phyloP scores from a whole-genome alignment of 1,140 invertebrate genomes.

The Melitaea cinxia region DNA sequence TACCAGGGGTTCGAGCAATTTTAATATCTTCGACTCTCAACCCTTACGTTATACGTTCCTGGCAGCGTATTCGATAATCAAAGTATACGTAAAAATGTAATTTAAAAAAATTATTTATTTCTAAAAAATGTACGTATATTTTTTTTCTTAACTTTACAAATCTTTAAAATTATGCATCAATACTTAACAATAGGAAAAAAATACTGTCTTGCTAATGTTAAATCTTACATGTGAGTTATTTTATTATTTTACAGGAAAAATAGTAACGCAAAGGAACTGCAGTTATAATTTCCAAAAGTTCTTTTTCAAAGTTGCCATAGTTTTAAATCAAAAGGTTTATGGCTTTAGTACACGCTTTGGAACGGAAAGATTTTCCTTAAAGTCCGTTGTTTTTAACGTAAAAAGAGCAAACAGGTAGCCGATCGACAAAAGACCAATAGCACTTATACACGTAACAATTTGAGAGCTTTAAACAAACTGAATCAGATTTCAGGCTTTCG shows the following conservation, averaged over 20 bases:
- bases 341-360: not conserved
- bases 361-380: not conserved
- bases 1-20: not conserved
- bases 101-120: not conserved
- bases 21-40: constrained; percentile 6
- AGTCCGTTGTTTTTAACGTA: not conserved
- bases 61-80: not conserved
- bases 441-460: constrained; percentile 3
- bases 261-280: not conserved
- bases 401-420: constrained; percentile 4
- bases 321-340: constrained; percentile 1
- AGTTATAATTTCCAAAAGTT: not conserved
- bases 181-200: no score
- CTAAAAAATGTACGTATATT: not conserved
- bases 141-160: no score
- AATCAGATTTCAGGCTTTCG: not conserved
- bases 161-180: no score
- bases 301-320: not conserved
- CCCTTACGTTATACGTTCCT: not conserved
- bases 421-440: constrained; percentile 4
- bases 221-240: no score
- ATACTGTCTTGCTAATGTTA: no score
- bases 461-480: constrained; percentile 4
- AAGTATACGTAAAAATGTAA: constrained; percentile 2
- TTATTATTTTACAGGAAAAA: not conserved